Evolutionary conservation across 2,113 vertebrate genomes (phyloP).

Genomic region (Solea senegalensis): DNA sequence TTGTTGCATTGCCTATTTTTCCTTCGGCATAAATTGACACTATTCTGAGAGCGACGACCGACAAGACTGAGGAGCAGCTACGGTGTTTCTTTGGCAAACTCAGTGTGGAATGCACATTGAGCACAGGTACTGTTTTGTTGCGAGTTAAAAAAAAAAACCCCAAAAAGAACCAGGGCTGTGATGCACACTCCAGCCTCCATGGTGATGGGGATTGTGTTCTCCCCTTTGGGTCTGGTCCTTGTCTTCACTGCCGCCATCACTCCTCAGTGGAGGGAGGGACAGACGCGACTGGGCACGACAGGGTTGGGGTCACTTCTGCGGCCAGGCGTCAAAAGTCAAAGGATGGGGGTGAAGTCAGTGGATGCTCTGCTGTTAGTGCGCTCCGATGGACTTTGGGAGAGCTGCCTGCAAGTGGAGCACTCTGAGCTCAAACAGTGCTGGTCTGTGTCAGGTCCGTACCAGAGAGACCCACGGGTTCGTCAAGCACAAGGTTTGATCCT

Average conservation of each 20-base stretch:
- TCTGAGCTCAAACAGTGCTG: conserved; percentile 82
- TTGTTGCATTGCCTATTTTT: background rate
- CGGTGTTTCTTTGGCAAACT: conserved; percentile 7
- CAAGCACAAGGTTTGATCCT: conserved; percentile 77
- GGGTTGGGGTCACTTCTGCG: conserved; percentile 47
- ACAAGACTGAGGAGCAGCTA: conserved; percentile 3
- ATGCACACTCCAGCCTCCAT: conserved; percentile 83
- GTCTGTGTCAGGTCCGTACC: conserved; percentile 78
- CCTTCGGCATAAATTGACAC: background rate
- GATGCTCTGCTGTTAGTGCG: conserved; percentile 72
- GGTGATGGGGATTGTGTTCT: conserved; percentile 84
- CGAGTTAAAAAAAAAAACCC: background rate
- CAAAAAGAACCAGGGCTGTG: background rate
- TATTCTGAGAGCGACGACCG: background rate
- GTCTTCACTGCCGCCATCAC: conserved; percentile 84
- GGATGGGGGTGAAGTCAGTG: conserved; percentile 24
- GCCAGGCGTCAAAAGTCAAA: conserved; percentile 48
- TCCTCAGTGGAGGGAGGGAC: conserved; percentile 83
- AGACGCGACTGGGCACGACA: conserved; percentile 63
- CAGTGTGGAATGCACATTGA: background rate
- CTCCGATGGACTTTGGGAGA: conserved; percentile 84
- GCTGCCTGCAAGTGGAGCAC: conserved; percentile 81
- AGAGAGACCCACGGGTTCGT: conserved; percentile 73
- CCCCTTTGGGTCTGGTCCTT: conserved; percentile 82
- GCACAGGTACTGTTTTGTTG: background rate